phyloP scores from a whole-genome alignment of 2,888 invertebrate species.

The Sussaba pulchella region DNA sequence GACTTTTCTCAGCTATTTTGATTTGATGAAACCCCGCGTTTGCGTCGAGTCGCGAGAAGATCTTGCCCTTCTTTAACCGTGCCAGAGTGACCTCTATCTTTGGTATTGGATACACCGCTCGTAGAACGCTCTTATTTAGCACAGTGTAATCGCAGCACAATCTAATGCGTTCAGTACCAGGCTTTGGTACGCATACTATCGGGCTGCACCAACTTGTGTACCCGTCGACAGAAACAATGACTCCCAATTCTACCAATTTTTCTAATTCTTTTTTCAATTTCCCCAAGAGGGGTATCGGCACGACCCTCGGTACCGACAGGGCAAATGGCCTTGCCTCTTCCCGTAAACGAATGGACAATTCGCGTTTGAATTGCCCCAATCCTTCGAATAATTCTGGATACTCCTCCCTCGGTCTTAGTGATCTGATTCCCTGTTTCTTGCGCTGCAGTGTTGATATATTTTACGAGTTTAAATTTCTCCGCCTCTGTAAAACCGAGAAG shows the following conservation, averaged over 20 bases:
- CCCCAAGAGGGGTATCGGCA: conserved; percentile 76
- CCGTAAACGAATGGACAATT: conserved; percentile 72
- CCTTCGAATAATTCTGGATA: conserved; percentile 66
- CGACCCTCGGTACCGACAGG: conserved; percentile 73
- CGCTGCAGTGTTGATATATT: too few species aligned
- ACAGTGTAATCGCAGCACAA: conserved; percentile 73
- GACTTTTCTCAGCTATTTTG: conserved; percentile 59
- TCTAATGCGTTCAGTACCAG: conserved; percentile 12
- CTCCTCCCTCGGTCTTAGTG: conserved; percentile 58
- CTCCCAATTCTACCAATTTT: conserved; percentile 69
- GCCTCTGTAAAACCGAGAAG: too few species aligned
- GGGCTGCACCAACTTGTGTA: conserved; percentile 79
- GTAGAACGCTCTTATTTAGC: conserved; percentile 69
- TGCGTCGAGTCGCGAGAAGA: conserved; percentile 72
- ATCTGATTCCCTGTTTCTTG: too few species aligned
- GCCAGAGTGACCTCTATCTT: conserved; percentile 72
- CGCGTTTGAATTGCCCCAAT: conserved; percentile 69
- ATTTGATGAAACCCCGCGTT: conserved; percentile 67
- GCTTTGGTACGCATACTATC: conserved; percentile 77
- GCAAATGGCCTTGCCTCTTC: conserved; percentile 72
- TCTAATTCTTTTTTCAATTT: conserved; percentile 76
- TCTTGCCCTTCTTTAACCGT: conserved; percentile 66
- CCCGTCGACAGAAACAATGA: conserved; percentile 74
- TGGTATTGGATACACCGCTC: conserved; percentile 70
- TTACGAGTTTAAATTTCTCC: too few species aligned